Conservation (phyloP, 2,888 invertebrate genomes). For the Tipula lateralis region DNA sequence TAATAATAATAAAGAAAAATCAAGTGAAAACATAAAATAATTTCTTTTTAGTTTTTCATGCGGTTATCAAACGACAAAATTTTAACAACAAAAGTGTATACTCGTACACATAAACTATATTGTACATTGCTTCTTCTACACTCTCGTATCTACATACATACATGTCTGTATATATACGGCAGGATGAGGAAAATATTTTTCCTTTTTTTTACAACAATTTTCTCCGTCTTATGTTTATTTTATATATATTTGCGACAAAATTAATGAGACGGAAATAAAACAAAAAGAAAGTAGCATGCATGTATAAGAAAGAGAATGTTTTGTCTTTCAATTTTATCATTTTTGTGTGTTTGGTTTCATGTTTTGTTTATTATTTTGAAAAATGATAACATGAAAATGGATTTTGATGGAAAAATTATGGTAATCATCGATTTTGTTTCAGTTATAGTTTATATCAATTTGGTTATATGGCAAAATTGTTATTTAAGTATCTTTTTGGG, state of each 20-base stretch:
- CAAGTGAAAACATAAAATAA: conserved; percentile 15
- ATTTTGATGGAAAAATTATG: conserved; percentile 24
- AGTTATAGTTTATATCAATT: neutral
- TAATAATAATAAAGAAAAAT: neutral
- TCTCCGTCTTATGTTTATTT: neutral
- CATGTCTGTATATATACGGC: neutral
- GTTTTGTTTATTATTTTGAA: neutral
- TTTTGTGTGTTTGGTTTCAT: neutral
- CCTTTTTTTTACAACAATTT: neutral
- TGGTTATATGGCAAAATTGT: neutral
- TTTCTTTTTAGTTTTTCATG: conserved; percentile 21
- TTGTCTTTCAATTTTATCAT: conserved; percentile 1
- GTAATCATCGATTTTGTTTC: neutral
- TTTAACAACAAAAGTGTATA: neutral
- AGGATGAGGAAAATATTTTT: neutral
- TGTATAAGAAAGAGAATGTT: neutral
- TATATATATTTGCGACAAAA: conserved; percentile 6
- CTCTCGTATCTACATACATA: neutral
- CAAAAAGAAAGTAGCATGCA: neutral
- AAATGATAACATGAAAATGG: conserved; percentile 24
- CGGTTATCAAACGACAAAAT: neutral
- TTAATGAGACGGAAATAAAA: conserved; percentile 11
- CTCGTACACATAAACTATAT: no score
- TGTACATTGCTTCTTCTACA: no score
- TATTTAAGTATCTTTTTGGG: conserved; percentile 24